Conservation (phyloP, 2,113 vertebrate species). For the Nyctereutes procyonoides region DNA sequence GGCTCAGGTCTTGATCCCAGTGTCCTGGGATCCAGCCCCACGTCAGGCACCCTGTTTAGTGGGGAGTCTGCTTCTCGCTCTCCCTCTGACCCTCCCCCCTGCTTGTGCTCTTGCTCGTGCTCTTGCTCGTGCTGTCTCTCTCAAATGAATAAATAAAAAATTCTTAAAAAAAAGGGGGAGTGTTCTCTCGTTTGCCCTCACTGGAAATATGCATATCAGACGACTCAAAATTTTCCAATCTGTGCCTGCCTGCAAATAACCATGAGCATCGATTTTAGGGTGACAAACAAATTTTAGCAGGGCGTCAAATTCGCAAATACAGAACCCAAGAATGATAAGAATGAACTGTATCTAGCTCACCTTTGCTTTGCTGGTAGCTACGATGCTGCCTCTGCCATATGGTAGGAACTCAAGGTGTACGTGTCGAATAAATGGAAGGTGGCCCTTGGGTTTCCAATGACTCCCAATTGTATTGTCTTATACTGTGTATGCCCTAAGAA, state of each 20-base stretch:
- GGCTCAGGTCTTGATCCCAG: background rate
- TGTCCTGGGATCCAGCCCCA: background rate
- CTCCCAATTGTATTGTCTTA: background rate
- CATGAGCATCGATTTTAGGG: background rate
- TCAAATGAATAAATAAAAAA: background rate
- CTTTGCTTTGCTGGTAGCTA: background rate
- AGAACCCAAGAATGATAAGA: background rate
- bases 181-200: background rate
- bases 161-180: background rate
- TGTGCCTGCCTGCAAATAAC: background rate
- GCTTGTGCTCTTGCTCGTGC: background rate
- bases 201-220: background rate
- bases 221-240: background rate
- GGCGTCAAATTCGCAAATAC: background rate
- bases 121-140: background rate
- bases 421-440: background rate
- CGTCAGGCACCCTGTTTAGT: background rate
- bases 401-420: background rate
- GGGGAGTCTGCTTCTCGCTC: background rate
- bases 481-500: background rate
- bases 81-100: background rate
- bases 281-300: background rate
- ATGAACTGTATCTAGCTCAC: background rate
- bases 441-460: background rate
- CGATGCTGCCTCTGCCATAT: background rate